phyloP scores from a whole-genome alignment of 1,140 invertebrate genomes.

The Scaptomyza graminum region DNA sequence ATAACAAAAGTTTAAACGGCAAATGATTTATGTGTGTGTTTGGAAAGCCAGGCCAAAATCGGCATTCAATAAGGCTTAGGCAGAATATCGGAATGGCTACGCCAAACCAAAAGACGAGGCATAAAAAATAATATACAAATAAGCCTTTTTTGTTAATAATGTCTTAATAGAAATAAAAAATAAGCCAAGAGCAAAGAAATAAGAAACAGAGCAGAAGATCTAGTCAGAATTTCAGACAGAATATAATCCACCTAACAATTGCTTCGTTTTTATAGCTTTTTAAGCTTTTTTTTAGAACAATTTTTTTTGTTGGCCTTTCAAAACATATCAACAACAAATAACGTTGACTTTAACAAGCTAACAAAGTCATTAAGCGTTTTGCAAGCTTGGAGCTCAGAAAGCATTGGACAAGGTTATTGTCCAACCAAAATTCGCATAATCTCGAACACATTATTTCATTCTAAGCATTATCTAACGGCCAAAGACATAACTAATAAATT shows the following conservation, averaged over 20 bases:
- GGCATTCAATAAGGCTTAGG: constrained; percentile 26
- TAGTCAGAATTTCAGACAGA: neutral
- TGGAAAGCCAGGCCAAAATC: constrained; percentile 9
- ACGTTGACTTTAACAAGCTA: constrained; percentile 16
- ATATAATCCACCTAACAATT: too few species aligned
- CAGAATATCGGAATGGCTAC: constrained; percentile 6
- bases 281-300: neutral
- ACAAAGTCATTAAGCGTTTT: constrained; percentile 44
- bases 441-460: too few species aligned
- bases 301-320: too few species aligned
- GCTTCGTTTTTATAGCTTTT: too few species aligned
- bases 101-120: constrained; percentile 5
- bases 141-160: constrained; percentile 67
- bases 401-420: constrained; percentile 41
- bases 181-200: neutral
- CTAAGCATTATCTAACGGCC: constrained; percentile 59
- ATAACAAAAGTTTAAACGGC: constrained; percentile 49
- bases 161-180: constrained; percentile 66
- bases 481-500: too few species aligned
- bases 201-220: constrained; percentile 11
- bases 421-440: too few species aligned
- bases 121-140: constrained; percentile 1
- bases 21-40: constrained; percentile 64
- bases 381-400: constrained; percentile 4
- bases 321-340: constrained; percentile 9